Conservation (phyloP, 2,888 invertebrate genomes). For the Oxystoma pomonae region DNA sequence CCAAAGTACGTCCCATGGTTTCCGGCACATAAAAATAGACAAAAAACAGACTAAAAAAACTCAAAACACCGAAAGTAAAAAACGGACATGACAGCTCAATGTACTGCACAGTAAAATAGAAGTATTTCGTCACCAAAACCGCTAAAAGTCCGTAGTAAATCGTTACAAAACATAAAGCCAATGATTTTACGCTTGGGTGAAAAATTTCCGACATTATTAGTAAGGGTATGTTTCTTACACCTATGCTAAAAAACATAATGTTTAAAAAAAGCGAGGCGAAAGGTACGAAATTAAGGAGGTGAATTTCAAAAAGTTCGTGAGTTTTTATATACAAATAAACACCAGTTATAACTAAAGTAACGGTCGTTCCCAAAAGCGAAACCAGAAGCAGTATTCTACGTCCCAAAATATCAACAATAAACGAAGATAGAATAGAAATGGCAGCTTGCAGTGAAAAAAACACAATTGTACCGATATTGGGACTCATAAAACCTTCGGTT, state of each 20-base stretch:
- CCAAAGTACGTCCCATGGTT: slow-evolving; percentile 51
- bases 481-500: slow-evolving; percentile 44
- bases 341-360: slow-evolving; percentile 46
- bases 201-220: slow-evolving; percentile 54
- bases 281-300: slow-evolving; percentile 45
- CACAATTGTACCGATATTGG: slow-evolving; percentile 38
- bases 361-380: slow-evolving; percentile 48
- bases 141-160: slow-evolving; percentile 51
- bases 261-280: slow-evolving; percentile 48
- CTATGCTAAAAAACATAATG: slow-evolving; percentile 51
- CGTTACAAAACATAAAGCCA: slow-evolving; percentile 54
- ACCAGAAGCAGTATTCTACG: slow-evolving; percentile 52
- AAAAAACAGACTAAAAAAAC: slow-evolving; percentile 44
- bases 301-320: slow-evolving; percentile 38
- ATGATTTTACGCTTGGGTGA: slow-evolving; percentile 53
- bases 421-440: slow-evolving; percentile 54
- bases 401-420: slow-evolving; percentile 56
- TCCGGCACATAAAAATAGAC: slow-evolving; percentile 49
- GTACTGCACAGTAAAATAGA: slow-evolving; percentile 43
- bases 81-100: slow-evolving; percentile 49
- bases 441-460: slow-evolving; percentile 53
- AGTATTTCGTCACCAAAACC: slow-evolving; percentile 49
- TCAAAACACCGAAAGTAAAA: slow-evolving; percentile 46
- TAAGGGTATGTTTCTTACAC: slow-evolving; percentile 52
- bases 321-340: slow-evolving; percentile 48